Evolutionary conservation across 2,113 vertebrate genomes (phyloP).

Genomic region (Lepus timidus): DNA sequence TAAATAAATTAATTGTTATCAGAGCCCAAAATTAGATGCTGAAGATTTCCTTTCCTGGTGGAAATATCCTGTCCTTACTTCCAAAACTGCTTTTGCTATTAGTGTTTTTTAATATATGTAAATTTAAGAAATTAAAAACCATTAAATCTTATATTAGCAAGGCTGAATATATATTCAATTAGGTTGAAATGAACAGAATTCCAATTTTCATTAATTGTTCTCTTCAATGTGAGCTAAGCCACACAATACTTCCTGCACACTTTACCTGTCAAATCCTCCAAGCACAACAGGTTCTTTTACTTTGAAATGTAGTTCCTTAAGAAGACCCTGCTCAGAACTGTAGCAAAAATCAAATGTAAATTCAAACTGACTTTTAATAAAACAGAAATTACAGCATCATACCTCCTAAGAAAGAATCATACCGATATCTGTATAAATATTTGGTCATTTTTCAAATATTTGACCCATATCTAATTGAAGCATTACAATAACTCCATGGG

Average conservation of each 20-base stretch:
- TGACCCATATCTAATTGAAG: constrained; percentile 1
- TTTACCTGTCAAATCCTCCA: constrained; percentile 34
- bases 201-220: not conserved
- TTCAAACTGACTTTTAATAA: not conserved
- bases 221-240: not conserved
- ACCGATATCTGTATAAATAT: not conserved
- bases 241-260: not conserved
- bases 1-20: no score
- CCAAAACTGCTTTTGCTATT: constrained; percentile 3
- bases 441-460: constrained; percentile 30
- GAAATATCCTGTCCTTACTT: constrained; percentile 35
- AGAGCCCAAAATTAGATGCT: not conserved
- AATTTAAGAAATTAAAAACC: constrained; percentile 23
- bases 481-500: not conserved
- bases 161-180: constrained; percentile 19
- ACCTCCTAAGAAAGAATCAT: not conserved
- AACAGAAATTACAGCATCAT: constrained; percentile 14
- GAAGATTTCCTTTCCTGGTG: not conserved
- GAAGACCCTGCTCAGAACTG: constrained; percentile 30
- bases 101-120: not conserved
- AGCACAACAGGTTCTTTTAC: constrained; percentile 13
- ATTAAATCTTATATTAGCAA: constrained; percentile 12
- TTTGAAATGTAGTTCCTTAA: constrained; percentile 43
- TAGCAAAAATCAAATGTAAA: constrained; percentile 27
- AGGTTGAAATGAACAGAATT: constrained; percentile 34